A percentile compares a stretch with the other conserved stretches of the same genome.
phyloP scores from a whole-genome alignment of 2,797 vertebrate genomes.

The Coregonus suidteri region DNA sequence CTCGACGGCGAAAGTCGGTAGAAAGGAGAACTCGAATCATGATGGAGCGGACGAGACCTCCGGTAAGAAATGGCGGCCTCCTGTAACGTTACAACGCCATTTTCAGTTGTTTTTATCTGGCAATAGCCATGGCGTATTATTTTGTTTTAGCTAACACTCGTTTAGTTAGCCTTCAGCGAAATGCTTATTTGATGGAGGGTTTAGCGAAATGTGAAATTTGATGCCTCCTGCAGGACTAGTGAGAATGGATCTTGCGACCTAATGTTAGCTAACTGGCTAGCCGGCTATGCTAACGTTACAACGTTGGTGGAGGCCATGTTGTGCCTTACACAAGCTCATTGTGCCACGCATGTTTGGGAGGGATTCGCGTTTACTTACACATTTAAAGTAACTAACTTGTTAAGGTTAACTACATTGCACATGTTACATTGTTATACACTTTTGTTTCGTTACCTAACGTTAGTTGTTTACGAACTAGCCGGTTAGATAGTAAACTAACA shows the following conservation, averaged over 20 bases:
- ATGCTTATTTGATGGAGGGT: neutral
- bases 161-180: neutral
- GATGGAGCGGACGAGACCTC: conserved; percentile 98
- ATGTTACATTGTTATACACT: no score
- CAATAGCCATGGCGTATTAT: neutral
- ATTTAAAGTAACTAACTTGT: neutral
- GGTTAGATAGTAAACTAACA: neutral
- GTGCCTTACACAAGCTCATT: conserved; percentile 3
- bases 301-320: neutral
- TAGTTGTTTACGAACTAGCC: neutral
- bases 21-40: conserved; percentile 99
- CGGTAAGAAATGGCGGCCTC: conserved; percentile 86
- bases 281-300: neutral
- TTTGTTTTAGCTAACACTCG: neutral
- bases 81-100: conserved; percentile 63
- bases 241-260: neutral
- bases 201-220: neutral
- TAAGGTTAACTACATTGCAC: neutral
- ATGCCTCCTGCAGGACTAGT: neutral
- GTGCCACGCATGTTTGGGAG: conserved; percentile 14
- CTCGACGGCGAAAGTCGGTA: conserved; percentile 97
- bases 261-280: neutral
- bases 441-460: neutral
- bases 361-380: no score
- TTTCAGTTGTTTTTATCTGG: neutral